Conservation (phyloP, 2,888 invertebrate genomes). For the Phortica okadai region DNA sequence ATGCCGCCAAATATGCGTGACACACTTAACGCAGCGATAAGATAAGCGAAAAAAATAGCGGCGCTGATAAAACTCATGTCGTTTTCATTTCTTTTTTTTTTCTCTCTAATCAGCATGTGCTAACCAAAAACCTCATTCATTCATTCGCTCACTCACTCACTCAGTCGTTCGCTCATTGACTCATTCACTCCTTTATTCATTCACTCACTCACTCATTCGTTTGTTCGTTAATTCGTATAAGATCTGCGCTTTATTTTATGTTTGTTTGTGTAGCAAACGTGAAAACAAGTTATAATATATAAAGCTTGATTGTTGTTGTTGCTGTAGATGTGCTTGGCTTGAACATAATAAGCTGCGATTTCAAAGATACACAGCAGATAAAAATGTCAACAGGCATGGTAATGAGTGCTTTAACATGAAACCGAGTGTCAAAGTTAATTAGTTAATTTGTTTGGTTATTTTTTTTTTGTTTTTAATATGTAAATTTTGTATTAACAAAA, state of each 20-base stretch:
- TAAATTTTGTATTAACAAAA: not conserved
- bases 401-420: constrained; percentile 46
- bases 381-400: constrained; percentile 41
- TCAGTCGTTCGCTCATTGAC: not conserved
- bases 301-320: not conserved
- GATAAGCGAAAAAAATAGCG: not conserved
- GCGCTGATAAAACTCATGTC: not conserved
- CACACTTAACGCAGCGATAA: not conserved
- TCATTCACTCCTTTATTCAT: constrained; percentile 6
- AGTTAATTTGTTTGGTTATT: constrained; percentile 44
- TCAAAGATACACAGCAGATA: constrained; percentile 25
- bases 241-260: not conserved
- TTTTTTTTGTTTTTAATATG: constrained; percentile 32
- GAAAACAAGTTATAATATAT: constrained; percentile 11
- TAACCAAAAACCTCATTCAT: not conserved
- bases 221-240: not conserved
- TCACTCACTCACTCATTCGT: not conserved
- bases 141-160: not conserved
- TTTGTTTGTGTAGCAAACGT: not conserved
- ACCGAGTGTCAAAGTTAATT: constrained; percentile 46
- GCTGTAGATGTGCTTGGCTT: not conserved
- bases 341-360: constrained; percentile 24
- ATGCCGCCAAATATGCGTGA: not conserved
- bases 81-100: too few relatives aligned
- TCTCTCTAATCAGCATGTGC: constrained; percentile 2